Evolutionary conservation across 2,888 invertebrate genomes (phyloP), one percentile per base, ranked within the genome.

Genomic region (Drosophila paranaensis): DNA sequence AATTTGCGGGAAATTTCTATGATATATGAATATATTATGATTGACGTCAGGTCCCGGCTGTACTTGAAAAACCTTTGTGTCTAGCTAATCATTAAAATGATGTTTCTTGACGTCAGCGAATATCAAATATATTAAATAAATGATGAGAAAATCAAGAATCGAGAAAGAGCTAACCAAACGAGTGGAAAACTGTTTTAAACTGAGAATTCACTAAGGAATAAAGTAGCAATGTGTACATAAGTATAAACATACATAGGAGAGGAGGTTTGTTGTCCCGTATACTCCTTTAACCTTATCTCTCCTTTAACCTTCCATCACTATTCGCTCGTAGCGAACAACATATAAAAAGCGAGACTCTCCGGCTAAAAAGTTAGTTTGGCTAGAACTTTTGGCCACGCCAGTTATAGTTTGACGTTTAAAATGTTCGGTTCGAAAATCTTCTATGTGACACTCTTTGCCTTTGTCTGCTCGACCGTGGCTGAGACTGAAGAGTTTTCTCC

Each of bases 341-440:
- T 68, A 69, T 70, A 70, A 55, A 74, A 57, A 16, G 10, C 27
- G n/a, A 30, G 40, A 2, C n/a, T 39, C 45, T 16, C 13, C 9
- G 9, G 3, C 14, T 20, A 50, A 55, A 9, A 33, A 25, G 33
- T 62, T n/a, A 74, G 74, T 73, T 50, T 35, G 11, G n/a, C 4
- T 6, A 10, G 45, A 60, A 42, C 54, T 20, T 58, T 54, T 54
- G 54, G 9, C 9, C 42, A 16, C 58, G 9, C 57, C 14, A 40
- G 37, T n/a, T 16, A 6, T 6, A 67, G 16, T n/a, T 33, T 1
- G 13, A 20, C 20, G 9, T 8, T 16, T 6, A 55, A 20, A 30
- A 73, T 74, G 74, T 37, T 64, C 13, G 45, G 25, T 16, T 45
- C 42, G 4, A 67, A 62, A 39, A 45, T 74, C 10, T 69, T 73